Conservation (phyloP, 2,888 invertebrate genomes). For the Andrena fulva region DNA sequence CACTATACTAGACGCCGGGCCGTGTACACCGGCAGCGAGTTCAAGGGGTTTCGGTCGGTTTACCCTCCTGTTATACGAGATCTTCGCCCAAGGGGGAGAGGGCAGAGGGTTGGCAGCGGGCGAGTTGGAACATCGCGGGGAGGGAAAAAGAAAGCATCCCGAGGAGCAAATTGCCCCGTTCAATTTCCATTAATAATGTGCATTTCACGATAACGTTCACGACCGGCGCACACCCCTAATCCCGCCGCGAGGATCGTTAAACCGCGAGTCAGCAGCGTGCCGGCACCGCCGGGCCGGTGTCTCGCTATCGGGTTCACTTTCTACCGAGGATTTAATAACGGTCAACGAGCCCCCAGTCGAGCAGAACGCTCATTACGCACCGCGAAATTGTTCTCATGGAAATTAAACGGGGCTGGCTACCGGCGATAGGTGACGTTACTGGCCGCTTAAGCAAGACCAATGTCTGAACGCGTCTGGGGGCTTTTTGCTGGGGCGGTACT, state of each 20-base stretch:
- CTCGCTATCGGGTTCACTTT: constrained; percentile 65
- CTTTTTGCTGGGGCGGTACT: constrained; percentile 47
- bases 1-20: constrained; percentile 26
- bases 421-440: constrained; percentile 53
- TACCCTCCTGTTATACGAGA: constrained; percentile 1
- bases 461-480: constrained; percentile 19
- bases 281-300: constrained; percentile 55
- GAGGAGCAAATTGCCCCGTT: constrained; percentile 20
- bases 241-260: constrained; percentile 48
- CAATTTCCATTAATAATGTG: constrained; percentile 53
- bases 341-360: constrained; percentile 47
- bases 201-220: constrained; percentile 48
- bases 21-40: constrained; percentile 10
- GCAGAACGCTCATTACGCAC: constrained; percentile 65
- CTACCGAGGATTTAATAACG: constrained; percentile 67
- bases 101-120: background rate
- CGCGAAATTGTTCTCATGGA: constrained; percentile 66
- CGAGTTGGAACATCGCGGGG: no score
- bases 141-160: constrained; percentile 15
- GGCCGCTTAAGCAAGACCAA: constrained; percentile 40
- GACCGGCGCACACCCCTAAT: constrained; percentile 46
- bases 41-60: constrained; percentile 40
- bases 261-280: constrained; percentile 35
- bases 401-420: constrained; percentile 58
- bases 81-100: background rate